These are phyloP conservation scores for Phrynocephalus guinanensis DNA, from an alignment of 2,797 vertebrate species.

Conservation along the genomic window DNA sequence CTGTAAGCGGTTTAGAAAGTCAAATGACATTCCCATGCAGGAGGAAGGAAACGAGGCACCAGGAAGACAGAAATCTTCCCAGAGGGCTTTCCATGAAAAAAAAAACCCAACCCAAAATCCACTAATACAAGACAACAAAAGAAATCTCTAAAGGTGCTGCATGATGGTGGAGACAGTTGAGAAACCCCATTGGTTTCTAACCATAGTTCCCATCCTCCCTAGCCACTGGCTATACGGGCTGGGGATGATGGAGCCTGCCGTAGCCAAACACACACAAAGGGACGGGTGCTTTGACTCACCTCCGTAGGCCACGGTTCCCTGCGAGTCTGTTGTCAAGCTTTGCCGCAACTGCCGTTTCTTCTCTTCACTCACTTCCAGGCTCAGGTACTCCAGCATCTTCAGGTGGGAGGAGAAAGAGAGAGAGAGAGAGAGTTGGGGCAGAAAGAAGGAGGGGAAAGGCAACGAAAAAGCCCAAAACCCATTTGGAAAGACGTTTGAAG, in stretches of 20 bases:
- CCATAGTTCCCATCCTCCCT: not conserved
- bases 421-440: too few relatives aligned
- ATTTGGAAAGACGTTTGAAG: not conserved
- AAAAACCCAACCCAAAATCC: not conserved
- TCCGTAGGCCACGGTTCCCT: constrained; percentile 90
- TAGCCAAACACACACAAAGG: constrained; percentile 19
- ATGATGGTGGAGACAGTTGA: too few relatives aligned
- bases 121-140: not conserved
- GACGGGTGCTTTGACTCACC: constrained; percentile 76
- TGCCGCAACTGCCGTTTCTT: constrained; percentile 83
- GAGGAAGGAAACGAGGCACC: not conserved
- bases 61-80: not conserved
- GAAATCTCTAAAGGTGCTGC: too few relatives aligned
- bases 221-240: not conserved
- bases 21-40: not conserved
- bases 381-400: constrained; percentile 88
- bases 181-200: too few relatives aligned
- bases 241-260: too few relatives aligned
- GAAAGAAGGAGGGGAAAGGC: not conserved
- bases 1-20: not conserved
- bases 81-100: not conserved
- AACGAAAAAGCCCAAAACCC: not conserved
- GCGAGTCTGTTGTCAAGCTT: constrained; percentile 84
- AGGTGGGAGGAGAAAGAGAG: constrained; percentile 1
- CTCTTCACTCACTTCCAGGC: constrained; percentile 87